phyloP scores from a whole-genome alignment of 2,113 vertebrate species.

The Thinocorus orbignyianus region DNA sequence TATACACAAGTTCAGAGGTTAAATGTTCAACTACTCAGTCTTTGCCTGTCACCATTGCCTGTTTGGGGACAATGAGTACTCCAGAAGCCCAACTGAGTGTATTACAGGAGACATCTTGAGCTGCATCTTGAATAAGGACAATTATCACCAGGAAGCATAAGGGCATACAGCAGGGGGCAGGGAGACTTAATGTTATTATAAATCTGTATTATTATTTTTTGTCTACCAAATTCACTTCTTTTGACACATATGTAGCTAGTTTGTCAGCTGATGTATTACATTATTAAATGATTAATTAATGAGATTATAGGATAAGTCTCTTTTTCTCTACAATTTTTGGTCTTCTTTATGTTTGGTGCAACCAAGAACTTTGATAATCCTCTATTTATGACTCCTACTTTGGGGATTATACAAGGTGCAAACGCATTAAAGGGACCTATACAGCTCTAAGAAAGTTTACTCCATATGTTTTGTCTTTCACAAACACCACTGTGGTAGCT shows the following conservation, averaged over 20 bases:
- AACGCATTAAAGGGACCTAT: neutral
- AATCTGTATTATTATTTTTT: neutral
- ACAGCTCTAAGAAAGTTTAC: neutral
- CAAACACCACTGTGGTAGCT: neutral
- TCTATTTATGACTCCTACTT: neutral
- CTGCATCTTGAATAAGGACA: slow-evolving; percentile 24
- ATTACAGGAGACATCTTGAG: neutral
- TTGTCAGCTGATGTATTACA: slow-evolving; percentile 35
- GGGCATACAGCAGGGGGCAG: neutral
- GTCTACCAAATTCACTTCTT: neutral
- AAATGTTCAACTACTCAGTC: neutral
- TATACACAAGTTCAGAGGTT: neutral
- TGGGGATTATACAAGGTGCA: neutral
- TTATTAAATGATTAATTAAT: neutral
- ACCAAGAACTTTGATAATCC: neutral
- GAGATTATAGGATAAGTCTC: neutral
- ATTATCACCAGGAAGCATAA: slow-evolving; percentile 35
- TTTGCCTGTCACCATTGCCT: neutral
- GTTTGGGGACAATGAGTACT: neutral
- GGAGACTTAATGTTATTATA: neutral
- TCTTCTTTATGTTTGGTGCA: neutral
- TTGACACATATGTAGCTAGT: neutral
- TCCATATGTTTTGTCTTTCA: neutral
- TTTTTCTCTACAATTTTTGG: neutral
- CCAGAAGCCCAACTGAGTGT: neutral